phyloP scores from a whole-genome alignment of 2,888 invertebrate genomes.

The Cryptosula pallasiana region DNA sequence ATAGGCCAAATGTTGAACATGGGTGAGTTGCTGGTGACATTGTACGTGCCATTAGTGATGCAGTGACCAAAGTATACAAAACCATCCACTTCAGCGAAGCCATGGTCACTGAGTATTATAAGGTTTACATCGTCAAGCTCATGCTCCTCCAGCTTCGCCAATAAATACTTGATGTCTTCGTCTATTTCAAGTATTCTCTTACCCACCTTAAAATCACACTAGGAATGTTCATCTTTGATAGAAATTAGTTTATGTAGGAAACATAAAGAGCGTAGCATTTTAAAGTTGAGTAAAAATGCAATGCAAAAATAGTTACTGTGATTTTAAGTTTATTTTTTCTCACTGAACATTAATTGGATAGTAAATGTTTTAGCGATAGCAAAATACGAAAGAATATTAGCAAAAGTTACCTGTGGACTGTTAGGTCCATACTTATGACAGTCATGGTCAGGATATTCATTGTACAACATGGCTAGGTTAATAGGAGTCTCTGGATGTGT shows the following conservation, averaged over 20 bases:
- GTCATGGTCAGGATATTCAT: constrained; percentile 38
- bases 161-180: constrained; percentile 34
- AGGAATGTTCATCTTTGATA: not conserved
- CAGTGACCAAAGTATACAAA: constrained; percentile 10
- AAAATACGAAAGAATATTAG: not conserved
- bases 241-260: not conserved
- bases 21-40: not conserved
- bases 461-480: constrained; percentile 57
- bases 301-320: no score
- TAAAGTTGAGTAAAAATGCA: no score
- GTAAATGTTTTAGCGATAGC: no score
- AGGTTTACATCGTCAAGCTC: constrained; percentile 60
- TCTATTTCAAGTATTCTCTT: not conserved
- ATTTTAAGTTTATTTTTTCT: no score
- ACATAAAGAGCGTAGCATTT: no score
- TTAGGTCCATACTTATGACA: constrained; percentile 40
- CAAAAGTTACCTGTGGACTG: constrained; percentile 28
- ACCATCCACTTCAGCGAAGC: constrained; percentile 57
- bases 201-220: not conserved
- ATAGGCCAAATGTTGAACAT: constrained; percentile 13
- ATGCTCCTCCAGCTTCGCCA: constrained; percentile 56
- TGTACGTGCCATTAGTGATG: not conserved
- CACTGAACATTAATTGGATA: no score
- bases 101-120: constrained; percentile 69
- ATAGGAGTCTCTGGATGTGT: constrained; percentile 57